These are phyloP conservation scores for Perognathus longimembris DNA, from an alignment of 2,113 vertebrate species.

Conservation along the genomic window DNA sequence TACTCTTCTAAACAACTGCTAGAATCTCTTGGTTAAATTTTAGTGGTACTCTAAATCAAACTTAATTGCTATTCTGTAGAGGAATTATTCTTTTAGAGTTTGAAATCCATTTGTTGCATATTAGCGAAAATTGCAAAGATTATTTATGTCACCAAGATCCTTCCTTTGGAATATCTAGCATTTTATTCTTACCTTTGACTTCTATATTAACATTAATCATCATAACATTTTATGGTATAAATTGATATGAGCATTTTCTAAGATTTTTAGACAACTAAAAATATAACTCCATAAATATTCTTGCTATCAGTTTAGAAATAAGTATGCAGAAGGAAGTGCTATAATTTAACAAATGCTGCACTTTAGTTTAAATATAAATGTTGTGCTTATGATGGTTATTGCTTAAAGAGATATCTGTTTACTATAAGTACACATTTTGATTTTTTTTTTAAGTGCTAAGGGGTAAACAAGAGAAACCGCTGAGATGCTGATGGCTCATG, in stretches of 20 bases:
- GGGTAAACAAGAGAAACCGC: neutral
- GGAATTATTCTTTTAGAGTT: slow-evolving; percentile 74
- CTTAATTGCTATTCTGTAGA: slow-evolving; percentile 81
- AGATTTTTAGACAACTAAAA: slow-evolving; percentile 49
- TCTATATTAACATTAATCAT: neutral
- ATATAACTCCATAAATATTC: slow-evolving; percentile 65
- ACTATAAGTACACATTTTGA: slow-evolving; percentile 65
- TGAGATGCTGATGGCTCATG: no score
- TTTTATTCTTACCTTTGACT: slow-evolving; percentile 59
- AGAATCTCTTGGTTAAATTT: slow-evolving; percentile 79
- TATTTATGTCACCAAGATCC: slow-evolving; percentile 34
- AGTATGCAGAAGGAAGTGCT: slow-evolving; percentile 65
- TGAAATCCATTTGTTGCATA: slow-evolving; percentile 77
- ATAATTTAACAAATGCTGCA: slow-evolving; percentile 72
- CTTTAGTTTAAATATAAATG: slow-evolving; percentile 68
- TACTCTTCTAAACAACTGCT: slow-evolving; percentile 75
- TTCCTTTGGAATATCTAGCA: slow-evolving; percentile 14
- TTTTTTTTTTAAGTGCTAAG: slow-evolving; percentile 70
- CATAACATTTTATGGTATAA: slow-evolving; percentile 59
- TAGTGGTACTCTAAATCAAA: slow-evolving; percentile 81
- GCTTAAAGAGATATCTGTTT: slow-evolving; percentile 64
- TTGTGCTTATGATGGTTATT: slow-evolving; percentile 47
- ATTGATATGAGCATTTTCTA: slow-evolving; percentile 39
- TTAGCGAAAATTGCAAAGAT: slow-evolving; percentile 64
- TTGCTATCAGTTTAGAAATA: slow-evolving; percentile 78